These are phyloP conservation scores for Barnardius zonarius DNA, from an alignment of 2,113 vertebrate species.

Conservation along the genomic window DNA sequence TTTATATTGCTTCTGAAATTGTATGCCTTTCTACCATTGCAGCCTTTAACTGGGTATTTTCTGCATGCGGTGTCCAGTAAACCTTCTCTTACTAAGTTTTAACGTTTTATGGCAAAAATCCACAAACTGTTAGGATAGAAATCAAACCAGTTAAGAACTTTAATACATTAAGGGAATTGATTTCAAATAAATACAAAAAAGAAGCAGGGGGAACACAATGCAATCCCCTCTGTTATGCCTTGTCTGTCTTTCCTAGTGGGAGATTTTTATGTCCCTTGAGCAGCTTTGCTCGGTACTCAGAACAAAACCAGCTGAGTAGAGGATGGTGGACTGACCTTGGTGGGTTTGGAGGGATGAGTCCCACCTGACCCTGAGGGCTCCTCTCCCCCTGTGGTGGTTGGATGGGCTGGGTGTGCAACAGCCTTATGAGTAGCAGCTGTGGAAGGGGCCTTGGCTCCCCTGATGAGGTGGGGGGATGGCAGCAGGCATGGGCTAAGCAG, in stretches of 20 bases:
- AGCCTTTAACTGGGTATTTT: not conserved
- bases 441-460: not conserved
- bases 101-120: not conserved
- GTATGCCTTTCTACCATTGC: not conserved
- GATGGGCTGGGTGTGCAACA: not conserved
- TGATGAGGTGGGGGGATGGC: accelerated
- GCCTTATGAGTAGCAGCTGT: not conserved
- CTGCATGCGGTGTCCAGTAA: accelerated
- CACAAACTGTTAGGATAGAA: not conserved
- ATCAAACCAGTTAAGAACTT: not conserved
- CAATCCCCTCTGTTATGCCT: not conserved
- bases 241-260: not conserved
- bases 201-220: accelerated
- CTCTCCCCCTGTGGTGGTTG: too few relatives aligned
- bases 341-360: not conserved
- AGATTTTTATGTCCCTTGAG: not conserved
- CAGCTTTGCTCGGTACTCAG: not conserved
- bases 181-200: not conserved
- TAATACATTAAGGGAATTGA: not conserved
- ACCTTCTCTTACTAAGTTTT: not conserved
- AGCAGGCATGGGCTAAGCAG: not conserved
- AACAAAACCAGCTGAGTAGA: not conserved
- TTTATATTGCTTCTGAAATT: not conserved
- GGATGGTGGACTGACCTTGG: not conserved
- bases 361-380: not conserved